Evolutionary conservation across 2,888 invertebrate genomes (phyloP), one percentile per base, ranked within the genome.

Genomic region (Arctia plantaginis): DNA sequence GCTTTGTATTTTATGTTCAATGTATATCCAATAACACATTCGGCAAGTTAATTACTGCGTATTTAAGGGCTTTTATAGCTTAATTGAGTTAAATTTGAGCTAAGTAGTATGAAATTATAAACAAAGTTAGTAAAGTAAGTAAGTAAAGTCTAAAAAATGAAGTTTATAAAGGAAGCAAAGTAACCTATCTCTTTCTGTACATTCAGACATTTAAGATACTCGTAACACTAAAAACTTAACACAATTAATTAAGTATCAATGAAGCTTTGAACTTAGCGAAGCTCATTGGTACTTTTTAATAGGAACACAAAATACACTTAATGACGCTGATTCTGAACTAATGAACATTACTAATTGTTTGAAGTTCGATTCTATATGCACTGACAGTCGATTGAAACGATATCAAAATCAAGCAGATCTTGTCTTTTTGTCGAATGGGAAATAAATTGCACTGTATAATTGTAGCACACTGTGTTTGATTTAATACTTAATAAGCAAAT

Each of bases 401-500:
- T 47, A 47, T 18, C 18, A 47, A n/a, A n/a, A n/a, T 55, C n/a
- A 55, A 55, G 10, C 8, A 8, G 20, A 55, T n/a, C 10, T 13
- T 59, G 12, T 27, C 0, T 27, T 15, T 59, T 27, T n/a, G 6
- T 59, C 59, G 13, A 30, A 59, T 23, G 8, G 23, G 23, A 51
- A 27, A 59, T 15, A 12, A n/a, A 59, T 59, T 51, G 8, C 1
- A 55, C n/a, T n/a, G 12, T n/a, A n/a, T n/a, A n/a, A 0, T 13
- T 59, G n/a, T 55, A 55, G 27, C 4, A 27, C 27, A n/a, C 12
- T 59, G 59, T 59, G 27, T 59, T 27, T 27, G 41, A 66, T 73
- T 30, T 67, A 47, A 66, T 47, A 73, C 55, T 72, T 65, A 75
- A 83, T 74, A 72, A 77, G 70, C 51, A 65, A 79, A 78, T 75